Evolutionary conservation across 2,888 invertebrate species (phyloP).

Genomic region (Neoscelio sp.): DNA sequence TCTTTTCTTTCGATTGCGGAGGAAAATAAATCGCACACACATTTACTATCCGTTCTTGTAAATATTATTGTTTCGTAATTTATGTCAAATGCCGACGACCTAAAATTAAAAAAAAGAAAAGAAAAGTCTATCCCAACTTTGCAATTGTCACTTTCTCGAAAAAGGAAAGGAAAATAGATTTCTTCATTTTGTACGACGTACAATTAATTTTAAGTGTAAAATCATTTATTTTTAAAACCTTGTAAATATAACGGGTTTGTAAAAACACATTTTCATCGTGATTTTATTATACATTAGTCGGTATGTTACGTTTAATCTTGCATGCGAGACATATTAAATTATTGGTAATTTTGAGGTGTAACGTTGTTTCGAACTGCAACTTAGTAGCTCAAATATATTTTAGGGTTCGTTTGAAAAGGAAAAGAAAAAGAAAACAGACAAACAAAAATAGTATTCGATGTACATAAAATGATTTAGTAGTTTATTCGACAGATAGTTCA

Average conservation of each 20-base stretch:
- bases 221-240: background rate
- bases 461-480: constrained; percentile 47
- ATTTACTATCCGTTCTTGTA: constrained; percentile 9
- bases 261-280: no score
- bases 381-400: constrained; percentile 43
- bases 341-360: constrained; percentile 7
- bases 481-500: constrained; percentile 25
- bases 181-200: background rate
- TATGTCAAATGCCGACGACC: constrained; percentile 1
- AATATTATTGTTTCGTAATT: constrained; percentile 23
- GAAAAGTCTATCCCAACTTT: constrained; percentile 1
- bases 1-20: background rate
- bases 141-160: no score
- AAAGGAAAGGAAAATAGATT: background rate
- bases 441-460: constrained; percentile 49
- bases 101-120: no score
- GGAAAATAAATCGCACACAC: constrained; percentile 1
- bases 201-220: background rate
- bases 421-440: constrained; percentile 19
- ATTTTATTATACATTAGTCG: no score
- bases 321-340: constrained; percentile 13
- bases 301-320: constrained; percentile 17
- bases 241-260: constrained; percentile 22
- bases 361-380: constrained; percentile 7
- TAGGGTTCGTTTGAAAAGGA: constrained; percentile 10